These are phyloP conservation scores for Glyphotaelius pellucidus DNA, from an alignment of 2,888 invertebrate genomes.

Conservation along the genomic window DNA sequence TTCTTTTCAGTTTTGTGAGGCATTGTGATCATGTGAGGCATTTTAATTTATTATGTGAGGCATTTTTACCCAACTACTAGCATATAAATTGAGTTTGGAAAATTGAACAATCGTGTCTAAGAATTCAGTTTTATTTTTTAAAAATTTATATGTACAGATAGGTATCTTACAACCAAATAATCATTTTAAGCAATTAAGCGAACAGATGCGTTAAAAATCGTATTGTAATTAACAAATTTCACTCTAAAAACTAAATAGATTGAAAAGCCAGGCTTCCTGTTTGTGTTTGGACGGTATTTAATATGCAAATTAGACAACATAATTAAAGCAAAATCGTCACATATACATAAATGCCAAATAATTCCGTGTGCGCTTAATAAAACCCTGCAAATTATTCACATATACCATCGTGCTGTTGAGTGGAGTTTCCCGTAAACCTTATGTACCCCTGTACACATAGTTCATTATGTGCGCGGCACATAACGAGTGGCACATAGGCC, in stretches of 20 bases:
- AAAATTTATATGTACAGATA: no score
- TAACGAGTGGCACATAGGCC: neutral
- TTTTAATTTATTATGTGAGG: no score
- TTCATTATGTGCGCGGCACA: constrained; percentile 1
- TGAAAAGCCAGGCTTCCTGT: neutral
- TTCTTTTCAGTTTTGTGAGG: no score
- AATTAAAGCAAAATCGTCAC: neutral
- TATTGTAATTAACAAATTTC: neutral
- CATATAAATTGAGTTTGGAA: no score
- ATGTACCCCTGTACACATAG: neutral
- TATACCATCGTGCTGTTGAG: neutral
- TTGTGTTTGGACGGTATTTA: neutral
- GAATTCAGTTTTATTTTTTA: no score
- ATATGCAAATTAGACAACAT: neutral
- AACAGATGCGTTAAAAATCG: neutral
- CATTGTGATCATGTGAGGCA: no score
- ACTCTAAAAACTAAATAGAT: neutral
- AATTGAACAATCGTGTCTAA: no score
- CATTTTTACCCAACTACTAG: no score
- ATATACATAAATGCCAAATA: neutral
- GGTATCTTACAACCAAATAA: neutral
- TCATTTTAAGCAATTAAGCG: neutral
- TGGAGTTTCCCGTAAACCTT: neutral
- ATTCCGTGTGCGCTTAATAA: neutral
- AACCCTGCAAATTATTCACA: constrained; percentile 22